These are phyloP conservation scores for Coenonympha glycerion DNA, from an alignment of 2,888 invertebrate species.

Conservation along the genomic window DNA sequence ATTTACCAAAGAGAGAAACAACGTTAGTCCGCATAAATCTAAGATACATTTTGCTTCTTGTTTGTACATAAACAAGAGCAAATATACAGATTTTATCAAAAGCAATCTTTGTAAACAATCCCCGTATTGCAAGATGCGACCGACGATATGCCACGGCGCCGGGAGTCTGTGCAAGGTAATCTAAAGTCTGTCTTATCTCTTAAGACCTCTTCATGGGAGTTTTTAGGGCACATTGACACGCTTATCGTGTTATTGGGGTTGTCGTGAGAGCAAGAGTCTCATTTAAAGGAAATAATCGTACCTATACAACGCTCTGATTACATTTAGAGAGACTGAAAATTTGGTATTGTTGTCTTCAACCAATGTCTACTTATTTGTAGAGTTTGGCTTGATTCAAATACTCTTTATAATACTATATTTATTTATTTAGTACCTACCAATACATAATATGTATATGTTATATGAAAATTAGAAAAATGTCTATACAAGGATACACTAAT, in stretches of 20 bases:
- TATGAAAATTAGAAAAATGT: too few relatives aligned
- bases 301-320: not conserved
- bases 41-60: not conserved
- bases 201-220: constrained; percentile 14
- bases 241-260: constrained; percentile 1
- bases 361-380: too few relatives aligned
- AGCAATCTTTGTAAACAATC: constrained; percentile 20
- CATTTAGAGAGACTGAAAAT: not conserved
- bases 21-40: not conserved
- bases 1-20: not conserved
- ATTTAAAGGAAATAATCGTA: not conserved
- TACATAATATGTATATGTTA: too few relatives aligned
- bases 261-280: not conserved
- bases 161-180: constrained; percentile 19
- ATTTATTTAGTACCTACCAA: too few relatives aligned
- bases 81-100: constrained; percentile 16
- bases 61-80: constrained; percentile 8
- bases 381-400: too few relatives aligned
- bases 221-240: constrained; percentile 12
- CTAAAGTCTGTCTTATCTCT: constrained; percentile 18
- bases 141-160: constrained; percentile 15
- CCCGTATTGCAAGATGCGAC: constrained; percentile 19
- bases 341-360: too few relatives aligned
- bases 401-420: too few relatives aligned
- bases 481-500: too few relatives aligned